Evolutionary conservation across 2,113 vertebrate species (phyloP), one percentile per base, ranked within the genome.

Genomic region (Neodon shergylaensis): DNA sequence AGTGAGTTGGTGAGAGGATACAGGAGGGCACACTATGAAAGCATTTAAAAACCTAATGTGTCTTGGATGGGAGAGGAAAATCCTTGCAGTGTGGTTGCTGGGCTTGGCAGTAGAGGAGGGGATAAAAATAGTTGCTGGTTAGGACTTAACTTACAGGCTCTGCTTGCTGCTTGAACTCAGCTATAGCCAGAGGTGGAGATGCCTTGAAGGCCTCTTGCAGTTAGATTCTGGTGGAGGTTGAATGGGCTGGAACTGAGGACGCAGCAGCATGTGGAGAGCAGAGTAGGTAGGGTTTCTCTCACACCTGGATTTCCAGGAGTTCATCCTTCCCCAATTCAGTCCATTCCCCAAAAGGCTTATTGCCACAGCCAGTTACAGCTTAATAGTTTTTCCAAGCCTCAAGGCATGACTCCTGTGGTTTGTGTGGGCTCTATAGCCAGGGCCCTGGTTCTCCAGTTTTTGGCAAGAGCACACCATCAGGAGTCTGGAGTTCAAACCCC

Each of bases 41-140:
- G 58, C 58, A 58, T 58, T 58, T 58, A 58, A 68, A 68, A 92
- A 70, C 28, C 61, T 68, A 77, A 49, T 31, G 58, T 63, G 44
- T 83, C 78, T 79, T 72, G 70, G 17, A 70, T 85, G 52, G 82
- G 61, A 92, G 77, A 52, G 39, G 16, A 39, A 63, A 81, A 66
- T 10, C 54, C 58, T 54, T 61, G 33, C 47, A 66, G 61, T 44
- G 39, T 79, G 72, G 49, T 77, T 91, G 42, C 61, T 86, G 63
- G 73, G 47, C 31, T 68, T 79, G 58, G 58, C 47, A 58, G 54
- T 58, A 61, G 49, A 36, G 44, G 36, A 79, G 66, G 36, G 85
- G 86, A 93, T 22, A 78, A 93, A 94, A 95, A 94, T n/a, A 91
- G 74, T 52, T 86, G 14, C 76, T 84, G 54, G 63, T 73, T 83